A percentile compares a stretch with the other conserved stretches of the same genome.
Conservation (phyloP, 1,140 invertebrate species). For the Drosophila murphyi region DNA sequence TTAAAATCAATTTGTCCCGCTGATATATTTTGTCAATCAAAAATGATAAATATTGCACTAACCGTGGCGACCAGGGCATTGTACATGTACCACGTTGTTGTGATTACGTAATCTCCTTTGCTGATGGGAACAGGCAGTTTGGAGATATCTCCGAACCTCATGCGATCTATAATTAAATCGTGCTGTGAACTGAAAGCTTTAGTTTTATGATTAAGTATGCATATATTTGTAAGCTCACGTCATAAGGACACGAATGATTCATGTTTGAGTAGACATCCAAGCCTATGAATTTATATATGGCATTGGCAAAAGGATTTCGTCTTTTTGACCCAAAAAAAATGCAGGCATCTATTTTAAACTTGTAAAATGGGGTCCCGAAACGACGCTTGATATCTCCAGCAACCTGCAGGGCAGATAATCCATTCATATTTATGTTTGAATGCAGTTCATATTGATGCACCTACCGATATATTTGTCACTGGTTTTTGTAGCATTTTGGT, state of each 20-base stretch:
- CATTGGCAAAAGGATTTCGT: slow-evolving; percentile 34
- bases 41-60: not conserved
- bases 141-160: slow-evolving; percentile 14
- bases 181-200: slow-evolving; percentile 22
- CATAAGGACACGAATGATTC: slow-evolving; percentile 43
- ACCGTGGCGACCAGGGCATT: not conserved
- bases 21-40: not conserved
- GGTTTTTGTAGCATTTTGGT: slow-evolving; percentile 21
- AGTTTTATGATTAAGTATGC: not conserved
- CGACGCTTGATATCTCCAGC: not conserved
- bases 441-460: not conserved
- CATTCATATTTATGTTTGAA: not conserved
- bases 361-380: not conserved
- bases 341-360: not conserved
- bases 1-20: too few species aligned
- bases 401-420: not conserved
- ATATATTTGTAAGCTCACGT: slow-evolving; percentile 17
- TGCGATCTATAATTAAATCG: slow-evolving; percentile 16
- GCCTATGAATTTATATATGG: slow-evolving; percentile 24
- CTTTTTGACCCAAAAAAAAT: not conserved
- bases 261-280: slow-evolving; percentile 23
- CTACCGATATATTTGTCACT: slow-evolving; percentile 39
- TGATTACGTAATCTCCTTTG: slow-evolving; percentile 19
- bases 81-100: not conserved
- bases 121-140: slow-evolving; percentile 8